Evolutionary conservation across 1,140 invertebrate genomes (phyloP).

Genomic region (Cephus cinctus): DNA sequence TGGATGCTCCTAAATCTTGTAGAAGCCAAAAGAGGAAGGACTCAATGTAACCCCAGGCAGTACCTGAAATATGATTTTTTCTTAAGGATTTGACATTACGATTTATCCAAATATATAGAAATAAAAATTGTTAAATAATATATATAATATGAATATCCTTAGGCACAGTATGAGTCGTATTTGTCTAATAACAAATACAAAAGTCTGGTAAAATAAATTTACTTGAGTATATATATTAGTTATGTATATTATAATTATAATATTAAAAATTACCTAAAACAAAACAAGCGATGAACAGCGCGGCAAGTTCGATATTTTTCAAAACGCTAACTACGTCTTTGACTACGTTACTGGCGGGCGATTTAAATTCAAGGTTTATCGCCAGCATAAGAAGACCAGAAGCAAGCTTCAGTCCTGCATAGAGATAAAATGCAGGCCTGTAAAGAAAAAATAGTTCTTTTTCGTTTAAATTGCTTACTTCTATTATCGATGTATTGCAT

Average conservation of each 20-base stretch:
- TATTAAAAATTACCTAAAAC: slow-evolving; percentile 75
- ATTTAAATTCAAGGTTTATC: slow-evolving; percentile 76
- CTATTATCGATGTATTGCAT: slow-evolving; percentile 7
- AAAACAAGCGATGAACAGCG: slow-evolving; percentile 72
- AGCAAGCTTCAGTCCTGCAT: slow-evolving; percentile 68
- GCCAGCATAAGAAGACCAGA: slow-evolving; percentile 69
- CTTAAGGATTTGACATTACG: no score
- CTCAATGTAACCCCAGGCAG: slow-evolving; percentile 81
- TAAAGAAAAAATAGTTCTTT: slow-evolving; percentile 37
- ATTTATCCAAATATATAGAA: no score
- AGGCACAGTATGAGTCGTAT: no score
- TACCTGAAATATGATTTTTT: slow-evolving; percentile 58
- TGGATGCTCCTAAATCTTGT: slow-evolving; percentile 74
- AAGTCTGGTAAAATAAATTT: neutral
- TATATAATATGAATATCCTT: no score
- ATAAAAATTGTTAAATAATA: no score
- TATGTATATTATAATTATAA: no score
- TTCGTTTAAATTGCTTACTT: neutral
- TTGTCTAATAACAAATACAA: slow-evolving; percentile 14
- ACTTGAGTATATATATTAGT: no score
- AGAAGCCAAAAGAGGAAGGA: slow-evolving; percentile 86
- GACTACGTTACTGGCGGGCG: slow-evolving; percentile 70
- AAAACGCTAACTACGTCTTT: slow-evolving; percentile 70
- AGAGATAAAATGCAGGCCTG: slow-evolving; percentile 80
- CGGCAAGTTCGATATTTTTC: slow-evolving; percentile 71